Evolutionary conservation across 2,797 vertebrate species (phyloP).

Genomic region (Sorex maritimensis): DNA sequence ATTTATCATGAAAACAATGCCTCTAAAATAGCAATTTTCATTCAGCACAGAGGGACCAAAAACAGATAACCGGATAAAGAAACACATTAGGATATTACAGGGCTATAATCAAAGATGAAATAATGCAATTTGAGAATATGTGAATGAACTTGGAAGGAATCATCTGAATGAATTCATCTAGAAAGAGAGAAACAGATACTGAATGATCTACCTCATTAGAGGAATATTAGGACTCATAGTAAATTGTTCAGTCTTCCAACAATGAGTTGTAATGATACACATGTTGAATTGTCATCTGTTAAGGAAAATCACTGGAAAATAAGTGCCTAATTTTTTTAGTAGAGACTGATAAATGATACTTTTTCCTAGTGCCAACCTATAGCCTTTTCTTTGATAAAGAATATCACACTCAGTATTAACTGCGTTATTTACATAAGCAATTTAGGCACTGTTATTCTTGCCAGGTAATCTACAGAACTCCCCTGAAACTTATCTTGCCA

Average conservation of each 20-base stretch:
- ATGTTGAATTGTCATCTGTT: too few species aligned
- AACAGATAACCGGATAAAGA: too few species aligned
- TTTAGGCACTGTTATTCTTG: constrained; percentile 9
- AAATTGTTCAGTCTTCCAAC: not conserved
- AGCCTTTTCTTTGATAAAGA: not conserved
- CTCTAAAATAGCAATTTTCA: not conserved
- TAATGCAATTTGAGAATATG: too few species aligned
- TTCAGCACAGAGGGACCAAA: too few species aligned
- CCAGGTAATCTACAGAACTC: not conserved
- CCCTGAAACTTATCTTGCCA: not conserved
- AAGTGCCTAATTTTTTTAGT: not conserved
- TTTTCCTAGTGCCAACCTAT: not conserved
- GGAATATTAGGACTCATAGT: not conserved
- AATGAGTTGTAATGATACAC: not conserved
- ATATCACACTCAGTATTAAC: not conserved
- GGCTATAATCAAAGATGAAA: too few species aligned
- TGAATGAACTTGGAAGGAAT: too few species aligned
- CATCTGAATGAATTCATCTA: too few species aligned
- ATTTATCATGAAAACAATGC: not conserved
- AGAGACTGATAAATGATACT: not conserved
- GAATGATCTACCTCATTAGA: not conserved
- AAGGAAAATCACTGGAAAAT: not conserved
- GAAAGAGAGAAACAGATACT: not conserved
- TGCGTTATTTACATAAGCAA: not conserved
- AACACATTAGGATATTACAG: too few species aligned